Evolutionary conservation across 2,113 vertebrate species (phyloP).

Genomic region (Mustelus asterias): DNA sequence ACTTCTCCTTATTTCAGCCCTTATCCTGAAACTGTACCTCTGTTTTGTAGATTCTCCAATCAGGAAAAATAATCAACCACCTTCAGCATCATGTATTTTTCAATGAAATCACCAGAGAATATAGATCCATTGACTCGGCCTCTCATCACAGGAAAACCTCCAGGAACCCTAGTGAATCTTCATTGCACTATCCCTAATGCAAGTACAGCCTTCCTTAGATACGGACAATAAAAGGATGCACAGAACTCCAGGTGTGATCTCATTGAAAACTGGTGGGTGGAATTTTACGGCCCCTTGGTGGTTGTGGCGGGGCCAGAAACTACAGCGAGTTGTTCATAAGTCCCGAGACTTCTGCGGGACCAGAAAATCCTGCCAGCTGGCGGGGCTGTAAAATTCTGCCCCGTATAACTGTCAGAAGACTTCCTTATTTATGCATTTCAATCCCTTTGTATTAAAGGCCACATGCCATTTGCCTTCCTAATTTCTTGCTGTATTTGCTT

Average conservation of each 20-base stretch:
- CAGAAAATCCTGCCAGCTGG: too few species aligned
- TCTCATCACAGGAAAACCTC: neutral
- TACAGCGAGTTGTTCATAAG: too few species aligned
- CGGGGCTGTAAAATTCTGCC: too few species aligned
- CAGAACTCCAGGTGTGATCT: neutral
- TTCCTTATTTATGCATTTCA: neutral
- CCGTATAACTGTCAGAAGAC: neutral
- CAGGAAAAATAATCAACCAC: neutral
- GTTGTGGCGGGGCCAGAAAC: too few species aligned
- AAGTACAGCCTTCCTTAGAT: neutral
- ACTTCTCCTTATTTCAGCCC: neutral
- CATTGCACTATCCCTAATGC: neutral
- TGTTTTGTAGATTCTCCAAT: neutral
- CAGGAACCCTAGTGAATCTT: neutral
- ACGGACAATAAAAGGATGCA: neutral
- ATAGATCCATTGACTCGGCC: neutral
- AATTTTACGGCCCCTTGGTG: too few species aligned
- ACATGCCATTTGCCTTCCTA: neutral
- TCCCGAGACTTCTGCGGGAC: too few species aligned
- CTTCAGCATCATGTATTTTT: neutral
- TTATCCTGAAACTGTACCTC: neutral
- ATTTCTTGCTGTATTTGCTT: neutral
- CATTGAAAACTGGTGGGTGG: neutral
- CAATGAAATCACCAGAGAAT: neutral
- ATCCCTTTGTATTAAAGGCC: neutral